Evolutionary conservation across 2,113 vertebrate species (phyloP).

Genomic region (Acinonyx jubatus): DNA sequence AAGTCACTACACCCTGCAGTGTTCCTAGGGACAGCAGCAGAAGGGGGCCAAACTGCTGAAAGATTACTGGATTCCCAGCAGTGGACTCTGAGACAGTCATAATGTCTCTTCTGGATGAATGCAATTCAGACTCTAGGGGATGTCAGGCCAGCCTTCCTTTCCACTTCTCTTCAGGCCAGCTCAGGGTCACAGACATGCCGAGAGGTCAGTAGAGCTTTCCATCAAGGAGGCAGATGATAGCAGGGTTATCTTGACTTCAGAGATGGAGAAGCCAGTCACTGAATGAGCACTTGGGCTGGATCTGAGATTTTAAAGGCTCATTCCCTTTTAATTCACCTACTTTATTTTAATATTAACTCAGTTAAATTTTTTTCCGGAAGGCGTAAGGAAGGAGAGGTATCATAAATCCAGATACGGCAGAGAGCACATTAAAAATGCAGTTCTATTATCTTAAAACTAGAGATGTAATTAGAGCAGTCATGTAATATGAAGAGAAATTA

Average conservation of each 20-base stretch:
- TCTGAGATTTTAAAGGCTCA: constrained; percentile 61
- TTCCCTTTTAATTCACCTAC: constrained; percentile 60
- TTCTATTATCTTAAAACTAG: constrained; percentile 71
- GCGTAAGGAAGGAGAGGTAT: neutral
- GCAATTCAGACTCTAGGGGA: neutral
- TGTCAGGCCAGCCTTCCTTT: neutral
- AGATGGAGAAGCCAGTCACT: neutral
- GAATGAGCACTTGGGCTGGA: constrained; percentile 47
- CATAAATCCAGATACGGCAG: constrained; percentile 65
- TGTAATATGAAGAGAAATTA: constrained; percentile 73
- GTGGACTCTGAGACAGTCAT: neutral
- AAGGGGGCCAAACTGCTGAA: neutral
- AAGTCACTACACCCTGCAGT: neutral
- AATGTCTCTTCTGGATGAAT: neutral
- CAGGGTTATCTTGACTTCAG: neutral
- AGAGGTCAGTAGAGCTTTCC: neutral
- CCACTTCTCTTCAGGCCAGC: neutral
- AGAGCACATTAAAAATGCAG: constrained; percentile 72
- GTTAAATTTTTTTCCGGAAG: constrained; percentile 59
- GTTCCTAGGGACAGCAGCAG: neutral
- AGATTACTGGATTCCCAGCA: neutral
- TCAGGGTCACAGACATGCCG: neutral
- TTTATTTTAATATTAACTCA: constrained; percentile 73
- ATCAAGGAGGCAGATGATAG: neutral
- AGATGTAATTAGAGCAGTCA: constrained; percentile 67